A percentile compares a stretch with the other conserved stretches of the same genome.
These are phyloP conservation scores for Minunthozetes semirufus DNA, from an alignment of 2,888 invertebrate genomes.

Conservation along the genomic window DNA sequence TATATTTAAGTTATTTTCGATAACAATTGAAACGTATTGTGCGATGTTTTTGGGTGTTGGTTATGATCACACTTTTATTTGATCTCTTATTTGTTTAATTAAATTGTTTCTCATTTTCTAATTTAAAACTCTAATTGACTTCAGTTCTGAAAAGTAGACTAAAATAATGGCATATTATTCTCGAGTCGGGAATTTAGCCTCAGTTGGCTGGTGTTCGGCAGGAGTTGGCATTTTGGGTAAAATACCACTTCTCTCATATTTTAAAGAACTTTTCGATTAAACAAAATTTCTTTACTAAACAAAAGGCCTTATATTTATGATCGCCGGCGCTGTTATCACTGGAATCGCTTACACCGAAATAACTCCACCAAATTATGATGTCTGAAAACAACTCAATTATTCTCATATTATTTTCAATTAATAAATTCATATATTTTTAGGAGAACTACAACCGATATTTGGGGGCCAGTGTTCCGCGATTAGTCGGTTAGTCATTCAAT, in stretches of 20 bases:
- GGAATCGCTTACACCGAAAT: slow-evolving; percentile 43
- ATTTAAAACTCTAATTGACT: no score
- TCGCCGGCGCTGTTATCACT: slow-evolving; percentile 42
- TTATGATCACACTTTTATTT: background rate
- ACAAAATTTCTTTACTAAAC: background rate
- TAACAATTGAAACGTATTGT: background rate
- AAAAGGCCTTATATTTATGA: slow-evolving; percentile 40
- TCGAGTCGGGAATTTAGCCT: slow-evolving; percentile 39
- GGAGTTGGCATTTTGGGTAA: slow-evolving; percentile 37
- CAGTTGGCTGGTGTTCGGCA: slow-evolving; percentile 40
- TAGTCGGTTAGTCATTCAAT: slow-evolving; percentile 39
- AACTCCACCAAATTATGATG: slow-evolving; percentile 42
- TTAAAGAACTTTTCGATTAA: no score
- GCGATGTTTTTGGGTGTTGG: slow-evolving; percentile 18
- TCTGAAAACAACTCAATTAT: background rate
- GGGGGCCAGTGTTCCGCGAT: slow-evolving; percentile 42
- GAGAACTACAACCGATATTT: slow-evolving; percentile 43
- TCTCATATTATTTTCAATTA: background rate
- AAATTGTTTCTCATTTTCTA: background rate
- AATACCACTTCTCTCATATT: background rate
- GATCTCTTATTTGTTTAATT: no score
- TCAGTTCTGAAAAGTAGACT: background rate
- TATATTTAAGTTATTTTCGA: slow-evolving; percentile 11
- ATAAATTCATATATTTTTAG: background rate
- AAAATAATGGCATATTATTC: slow-evolving; percentile 32